A percentile compares a stretch with the other conserved stretches of the same genome.
These are phyloP conservation scores for Lathronympha strigana DNA, from an alignment of 2,888 invertebrate genomes.

Conservation along the genomic window DNA sequence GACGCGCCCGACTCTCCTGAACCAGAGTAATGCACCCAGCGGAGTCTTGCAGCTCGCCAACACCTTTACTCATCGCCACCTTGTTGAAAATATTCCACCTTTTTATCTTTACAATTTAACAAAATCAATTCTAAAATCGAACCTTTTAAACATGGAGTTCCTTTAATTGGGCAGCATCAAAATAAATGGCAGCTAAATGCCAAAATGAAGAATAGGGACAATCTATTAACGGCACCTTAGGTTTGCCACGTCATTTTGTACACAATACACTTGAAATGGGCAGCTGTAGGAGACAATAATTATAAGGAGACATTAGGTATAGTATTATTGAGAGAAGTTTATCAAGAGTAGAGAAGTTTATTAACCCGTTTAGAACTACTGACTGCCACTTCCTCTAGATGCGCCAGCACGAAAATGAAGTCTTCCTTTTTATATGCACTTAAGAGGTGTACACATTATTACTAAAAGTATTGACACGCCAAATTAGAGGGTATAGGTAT, in stretches of 20 bases:
- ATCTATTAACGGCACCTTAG: too few species aligned
- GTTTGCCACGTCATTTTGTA: constrained; percentile 9
- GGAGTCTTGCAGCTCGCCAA: constrained; percentile 47
- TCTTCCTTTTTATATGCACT: constrained; percentile 29
- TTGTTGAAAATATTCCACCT: background rate
- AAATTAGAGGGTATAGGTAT: constrained; percentile 59
- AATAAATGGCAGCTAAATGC: background rate
- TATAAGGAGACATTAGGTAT: constrained; percentile 12
- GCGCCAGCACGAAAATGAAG: constrained; percentile 29
- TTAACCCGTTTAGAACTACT: constrained; percentile 22
- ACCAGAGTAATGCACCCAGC: constrained; percentile 66
- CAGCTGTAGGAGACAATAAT: background rate
- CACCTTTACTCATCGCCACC: constrained; percentile 30
- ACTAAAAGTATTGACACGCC: constrained; percentile 77
- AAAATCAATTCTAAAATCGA: too few species aligned
- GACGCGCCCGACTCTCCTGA: constrained; percentile 81
- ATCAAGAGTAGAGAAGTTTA: constrained; percentile 19
- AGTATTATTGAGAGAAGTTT: constrained; percentile 11
- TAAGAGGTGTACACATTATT: constrained; percentile 41
- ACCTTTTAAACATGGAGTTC: background rate
- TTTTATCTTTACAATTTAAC: background rate
- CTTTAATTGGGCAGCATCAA: background rate
- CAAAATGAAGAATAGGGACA: background rate
- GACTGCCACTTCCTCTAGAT: constrained; percentile 22
- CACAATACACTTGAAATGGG: constrained; percentile 11